Evolutionary conservation across 2,113 vertebrate genomes (phyloP).

Genomic region (Podocnemis expansa): DNA sequence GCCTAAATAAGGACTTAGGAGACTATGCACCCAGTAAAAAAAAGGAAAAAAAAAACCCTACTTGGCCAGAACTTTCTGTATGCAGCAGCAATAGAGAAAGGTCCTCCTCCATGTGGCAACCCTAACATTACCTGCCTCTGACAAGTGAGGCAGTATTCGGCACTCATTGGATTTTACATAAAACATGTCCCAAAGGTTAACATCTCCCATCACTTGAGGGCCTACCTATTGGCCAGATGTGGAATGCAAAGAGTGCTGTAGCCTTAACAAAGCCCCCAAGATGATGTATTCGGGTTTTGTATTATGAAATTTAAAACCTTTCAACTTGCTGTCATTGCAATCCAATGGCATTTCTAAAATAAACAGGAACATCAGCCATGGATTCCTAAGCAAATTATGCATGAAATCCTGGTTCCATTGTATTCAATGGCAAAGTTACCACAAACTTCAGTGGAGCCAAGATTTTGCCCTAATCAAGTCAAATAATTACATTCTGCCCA

Average conservation of each 20-base stretch:
- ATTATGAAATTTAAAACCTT: not conserved
- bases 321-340: slow-evolving; percentile 19
- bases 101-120: not conserved
- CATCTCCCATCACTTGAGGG: not conserved
- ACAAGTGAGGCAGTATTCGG: not conserved
- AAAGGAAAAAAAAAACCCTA: too few species aligned
- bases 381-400: slow-evolving; percentile 5
- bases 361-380: not conserved
- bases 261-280: not conserved
- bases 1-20: not conserved
- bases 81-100: not conserved
- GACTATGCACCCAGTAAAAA: not conserved
- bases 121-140: not conserved
- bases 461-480: not conserved
- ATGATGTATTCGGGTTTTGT: slow-evolving; percentile 1
- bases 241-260: not conserved
- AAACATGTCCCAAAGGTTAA: slow-evolving; percentile 31
- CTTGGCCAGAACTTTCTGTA: not conserved
- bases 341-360: not conserved
- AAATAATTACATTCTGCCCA: not conserved
- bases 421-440: not conserved
- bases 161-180: slow-evolving; percentile 35
- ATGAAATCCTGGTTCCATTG: not conserved
- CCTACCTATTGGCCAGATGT: not conserved
- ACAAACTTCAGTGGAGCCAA: not conserved